phyloP scores from a whole-genome alignment of 2,888 invertebrate genomes.

The Sinhomidia bicolor region DNA sequence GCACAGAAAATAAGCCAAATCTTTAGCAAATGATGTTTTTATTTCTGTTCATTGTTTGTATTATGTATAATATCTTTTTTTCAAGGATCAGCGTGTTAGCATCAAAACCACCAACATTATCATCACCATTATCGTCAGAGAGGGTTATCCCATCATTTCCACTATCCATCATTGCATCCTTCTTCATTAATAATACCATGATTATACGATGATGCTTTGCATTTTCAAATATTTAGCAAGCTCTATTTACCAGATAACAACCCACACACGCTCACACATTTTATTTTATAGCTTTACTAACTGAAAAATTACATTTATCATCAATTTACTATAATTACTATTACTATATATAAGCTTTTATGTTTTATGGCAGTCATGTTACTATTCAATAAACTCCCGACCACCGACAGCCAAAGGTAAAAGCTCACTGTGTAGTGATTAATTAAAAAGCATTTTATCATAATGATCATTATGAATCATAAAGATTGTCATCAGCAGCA shows the following conservation, averaged over 20 bases:
- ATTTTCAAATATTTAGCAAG: background rate
- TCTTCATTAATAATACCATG: background rate
- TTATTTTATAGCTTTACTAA: too few relatives aligned
- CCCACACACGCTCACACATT: too few relatives aligned
- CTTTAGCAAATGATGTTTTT: background rate
- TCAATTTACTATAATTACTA: too few relatives aligned
- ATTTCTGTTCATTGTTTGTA: conserved; percentile 17
- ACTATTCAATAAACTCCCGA: background rate
- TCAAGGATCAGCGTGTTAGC: conserved; percentile 12
- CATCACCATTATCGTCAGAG: conserved; percentile 2
- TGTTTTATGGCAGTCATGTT: too few relatives aligned
- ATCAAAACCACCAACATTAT: conserved; percentile 17
- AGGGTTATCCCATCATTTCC: background rate
- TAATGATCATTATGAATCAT: conserved; percentile 16
- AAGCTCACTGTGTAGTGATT: background rate
- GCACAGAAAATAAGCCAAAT: background rate
- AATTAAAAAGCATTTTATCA: conserved; percentile 54
- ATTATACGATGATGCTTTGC: background rate
- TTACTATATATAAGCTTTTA: too few relatives aligned
- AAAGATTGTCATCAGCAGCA: background rate
- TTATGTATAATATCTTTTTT: background rate
- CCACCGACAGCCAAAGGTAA: conserved; percentile 4
- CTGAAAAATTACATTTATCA: too few relatives aligned
- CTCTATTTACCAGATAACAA: background rate
- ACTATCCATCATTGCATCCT: background rate